Evolutionary conservation across 2,888 invertebrate genomes (phyloP).

Genomic region (Nymphalis c-album): DNA sequence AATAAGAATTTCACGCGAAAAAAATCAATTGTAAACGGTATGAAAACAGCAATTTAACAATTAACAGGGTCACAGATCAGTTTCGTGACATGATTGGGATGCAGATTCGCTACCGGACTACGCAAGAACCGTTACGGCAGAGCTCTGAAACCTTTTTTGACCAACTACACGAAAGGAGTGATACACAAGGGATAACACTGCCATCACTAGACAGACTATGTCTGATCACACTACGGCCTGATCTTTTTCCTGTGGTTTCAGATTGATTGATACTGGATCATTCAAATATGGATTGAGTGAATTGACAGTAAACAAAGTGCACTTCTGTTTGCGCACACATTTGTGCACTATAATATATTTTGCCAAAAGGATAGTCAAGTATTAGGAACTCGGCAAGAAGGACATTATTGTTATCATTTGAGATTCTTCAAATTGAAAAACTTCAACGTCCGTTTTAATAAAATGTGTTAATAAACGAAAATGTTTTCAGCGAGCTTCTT

Average conservation of each 20-base stretch:
- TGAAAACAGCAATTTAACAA: conserved; percentile 43
- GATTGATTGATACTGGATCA: too few relatives aligned
- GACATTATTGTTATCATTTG: too few relatives aligned
- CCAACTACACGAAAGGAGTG: conserved; percentile 4
- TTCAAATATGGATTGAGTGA: too few relatives aligned
- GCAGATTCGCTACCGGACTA: conserved; percentile 66
- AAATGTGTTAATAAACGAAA: background rate
- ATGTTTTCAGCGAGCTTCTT: background rate
- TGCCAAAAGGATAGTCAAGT: too few relatives aligned
- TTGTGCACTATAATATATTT: too few relatives aligned
- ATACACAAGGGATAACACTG: background rate
- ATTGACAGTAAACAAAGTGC: too few relatives aligned
- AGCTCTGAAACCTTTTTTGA: conserved; percentile 39
- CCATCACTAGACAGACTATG: too few relatives aligned
- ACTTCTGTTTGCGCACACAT: too few relatives aligned
- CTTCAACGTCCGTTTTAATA: too few relatives aligned
- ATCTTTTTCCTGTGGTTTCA: background rate
- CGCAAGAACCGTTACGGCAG: conserved; percentile 62
- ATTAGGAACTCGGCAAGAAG: too few relatives aligned
- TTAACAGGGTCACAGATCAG: conserved; percentile 66
- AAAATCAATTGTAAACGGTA: conserved; percentile 7
- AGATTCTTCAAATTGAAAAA: too few relatives aligned
- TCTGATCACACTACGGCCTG: too few relatives aligned
- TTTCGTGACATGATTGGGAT: conserved; percentile 60
- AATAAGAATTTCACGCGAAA: conserved; percentile 11